A percentile compares a stretch with the other conserved stretches of the same genome.
Conservation (phyloP, 2,797 vertebrate genomes). For the Scleropages formosus region DNA sequence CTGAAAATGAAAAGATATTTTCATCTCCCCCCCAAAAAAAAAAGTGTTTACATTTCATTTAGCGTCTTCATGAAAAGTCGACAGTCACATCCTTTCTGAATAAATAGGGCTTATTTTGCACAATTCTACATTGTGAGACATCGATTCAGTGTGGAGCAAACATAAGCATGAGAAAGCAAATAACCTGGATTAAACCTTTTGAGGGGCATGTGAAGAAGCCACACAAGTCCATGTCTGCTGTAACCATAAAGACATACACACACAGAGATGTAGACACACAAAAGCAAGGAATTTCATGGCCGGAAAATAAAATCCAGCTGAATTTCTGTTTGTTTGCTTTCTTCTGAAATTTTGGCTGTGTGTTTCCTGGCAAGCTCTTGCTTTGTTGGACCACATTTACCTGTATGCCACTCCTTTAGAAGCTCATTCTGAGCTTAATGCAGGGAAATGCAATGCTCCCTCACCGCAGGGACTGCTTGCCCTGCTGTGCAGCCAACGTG, state of each 20-base stretch:
- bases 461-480: background rate
- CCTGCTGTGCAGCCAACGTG: background rate
- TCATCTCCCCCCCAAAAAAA: constrained; percentile 51
- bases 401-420: background rate
- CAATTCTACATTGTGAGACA: constrained; percentile 64
- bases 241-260: constrained; percentile 9
- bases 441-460: background rate
- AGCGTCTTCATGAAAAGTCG: constrained; percentile 63
- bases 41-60: constrained; percentile 62
- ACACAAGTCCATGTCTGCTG: background rate
- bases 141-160: constrained; percentile 64
- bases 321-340: constrained; percentile 9
- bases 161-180: constrained; percentile 75
- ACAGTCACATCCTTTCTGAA: constrained; percentile 71
- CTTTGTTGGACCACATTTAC: constrained; percentile 13
- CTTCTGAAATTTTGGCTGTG: background rate
- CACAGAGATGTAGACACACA: constrained; percentile 19
- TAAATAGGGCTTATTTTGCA: constrained; percentile 50
- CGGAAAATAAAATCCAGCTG: constrained; percentile 19
- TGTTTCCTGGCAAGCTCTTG: no score
- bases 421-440: no score
- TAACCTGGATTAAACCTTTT: constrained; percentile 70
- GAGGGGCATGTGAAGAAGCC: constrained; percentile 47
- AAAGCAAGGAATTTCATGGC: constrained; percentile 8
- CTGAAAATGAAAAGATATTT: constrained; percentile 54